Conservation (phyloP, 2,888 invertebrate species). For the Sesia apiformis region DNA sequence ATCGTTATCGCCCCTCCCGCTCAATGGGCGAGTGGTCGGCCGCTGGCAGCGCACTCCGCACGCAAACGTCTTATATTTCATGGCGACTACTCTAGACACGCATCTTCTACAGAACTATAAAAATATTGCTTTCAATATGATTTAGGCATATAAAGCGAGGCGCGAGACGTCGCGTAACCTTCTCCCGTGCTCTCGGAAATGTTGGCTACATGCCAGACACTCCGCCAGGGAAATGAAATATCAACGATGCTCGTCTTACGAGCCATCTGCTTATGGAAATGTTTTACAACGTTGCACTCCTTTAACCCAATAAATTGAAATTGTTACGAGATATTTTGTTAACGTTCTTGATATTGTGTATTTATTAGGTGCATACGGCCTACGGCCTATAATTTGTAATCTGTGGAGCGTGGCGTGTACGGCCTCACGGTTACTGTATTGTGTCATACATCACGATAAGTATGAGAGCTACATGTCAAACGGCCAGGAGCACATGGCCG, state of each 20-base stretch:
- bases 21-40: conserved; percentile 22
- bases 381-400: conserved; percentile 24
- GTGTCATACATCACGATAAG: conserved; percentile 50
- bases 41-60: conserved; percentile 16
- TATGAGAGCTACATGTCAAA: conserved; percentile 52
- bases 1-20: conserved; percentile 29
- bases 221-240: conserved; percentile 61
- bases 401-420: conserved; percentile 30
- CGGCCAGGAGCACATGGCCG: conserved; percentile 33
- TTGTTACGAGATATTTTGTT: too few species aligned
- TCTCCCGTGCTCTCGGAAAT: conserved; percentile 67
- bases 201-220: conserved; percentile 54
- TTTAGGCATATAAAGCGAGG: conserved; percentile 68
- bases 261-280: conserved; percentile 60
- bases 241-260: conserved; percentile 51
- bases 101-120: conserved; percentile 10
- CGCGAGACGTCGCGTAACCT: conserved; percentile 71
- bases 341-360: neutral
- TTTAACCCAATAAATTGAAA: too few species aligned
- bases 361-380: too few species aligned
- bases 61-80: conserved; percentile 22
- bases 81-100: conserved; percentile 12
- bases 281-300: conserved; percentile 5
- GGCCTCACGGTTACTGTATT: conserved; percentile 32
- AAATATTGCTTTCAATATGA: conserved; percentile 60